Evolutionary conservation across 2,113 vertebrate genomes (phyloP), one percentile per base, ranked within the genome.

Genomic region (Mystacornis crossleyi): DNA sequence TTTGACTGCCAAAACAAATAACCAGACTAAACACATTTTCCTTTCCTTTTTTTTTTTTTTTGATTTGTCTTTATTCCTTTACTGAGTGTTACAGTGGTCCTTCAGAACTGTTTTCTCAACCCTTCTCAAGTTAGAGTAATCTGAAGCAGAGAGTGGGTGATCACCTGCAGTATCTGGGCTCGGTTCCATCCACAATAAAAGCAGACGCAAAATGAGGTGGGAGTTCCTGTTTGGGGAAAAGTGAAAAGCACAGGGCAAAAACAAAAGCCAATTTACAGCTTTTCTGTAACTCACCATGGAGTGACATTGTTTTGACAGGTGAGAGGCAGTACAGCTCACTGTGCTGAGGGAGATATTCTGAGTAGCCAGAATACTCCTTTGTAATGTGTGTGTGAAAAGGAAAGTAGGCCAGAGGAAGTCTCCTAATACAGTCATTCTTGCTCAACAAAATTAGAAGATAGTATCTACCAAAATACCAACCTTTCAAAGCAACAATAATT

Each of bases 271-370:
- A 57, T 96, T 95, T 89, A 83, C 90, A 92, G 72, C 53, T 96
- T 86, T 83, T 89, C 67, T 81, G 4, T 66, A 88, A 79, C 64
- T 90, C 58, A 23, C 28, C 20, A 6, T 48, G 58, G 47, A 92
- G 28, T 67, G 79, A 78, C 69, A 67, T 55, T 83, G 48, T 96
- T 97, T 94, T 83, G 92, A 94, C 90, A 97, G 75, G 85, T 93
- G 94, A 81, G 85, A 93, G 74, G 80, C 55, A 60, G 55, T 34
- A 50, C 29, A 87, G 21, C 61, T 86, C 57, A 18, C 33, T 86
- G 72, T 57, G 84, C 42, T n/a, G 47, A 73, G 70, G 34, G 61
- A 79, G n/a, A 70, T 25, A 70, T 33, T 96, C 47, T 40, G 38
- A 80, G 51, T 54, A 90, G 86, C 51, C 48, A 71, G 70, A 67